Percentiles rank a stretch among this genome's conserved stretches.
Evolutionary conservation across 2,113 vertebrate species (phyloP).

Genomic region (Ramphastos sulfuratus): DNA sequence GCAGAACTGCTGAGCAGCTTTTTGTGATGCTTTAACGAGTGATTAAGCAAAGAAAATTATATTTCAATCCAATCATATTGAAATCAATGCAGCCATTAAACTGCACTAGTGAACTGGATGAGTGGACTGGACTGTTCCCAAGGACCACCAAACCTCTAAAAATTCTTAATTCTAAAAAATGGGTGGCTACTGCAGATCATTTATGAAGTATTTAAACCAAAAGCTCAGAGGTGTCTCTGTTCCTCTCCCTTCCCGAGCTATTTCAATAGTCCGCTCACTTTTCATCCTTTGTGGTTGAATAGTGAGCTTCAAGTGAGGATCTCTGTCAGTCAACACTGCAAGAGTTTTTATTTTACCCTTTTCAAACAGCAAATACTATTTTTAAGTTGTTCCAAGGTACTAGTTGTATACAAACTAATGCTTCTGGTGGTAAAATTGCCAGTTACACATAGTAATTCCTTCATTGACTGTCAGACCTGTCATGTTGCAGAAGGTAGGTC

Average conservation of each 20-base stretch:
- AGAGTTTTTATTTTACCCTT: neutral
- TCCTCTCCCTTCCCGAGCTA: neutral
- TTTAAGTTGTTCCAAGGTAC: neutral
- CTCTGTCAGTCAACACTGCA: neutral
- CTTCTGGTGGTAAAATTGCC: constrained; percentile 52
- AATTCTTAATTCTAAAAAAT: neutral
- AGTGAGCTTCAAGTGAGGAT: constrained; percentile 18
- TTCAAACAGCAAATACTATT: neutral
- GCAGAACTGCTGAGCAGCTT: neutral
- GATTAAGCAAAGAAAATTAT: neutral
- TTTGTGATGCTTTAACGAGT: neutral
- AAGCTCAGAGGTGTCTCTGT: neutral
- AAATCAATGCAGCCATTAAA: neutral
- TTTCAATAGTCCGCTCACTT: neutral
- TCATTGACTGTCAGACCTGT: constrained; percentile 22
- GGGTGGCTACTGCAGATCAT: neutral
- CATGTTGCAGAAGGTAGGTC: constrained; percentile 15
- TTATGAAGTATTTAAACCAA: neutral
- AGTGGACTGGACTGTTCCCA: neutral
- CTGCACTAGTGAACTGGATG: neutral
- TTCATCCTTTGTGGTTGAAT: constrained; percentile 1
- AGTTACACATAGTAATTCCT: neutral
- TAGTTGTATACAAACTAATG: neutral
- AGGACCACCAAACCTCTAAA: neutral
- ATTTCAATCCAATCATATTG: neutral